Evolutionary conservation across 2,888 invertebrate genomes (phyloP), one percentile per base, ranked within the genome.

Genomic region (Pyrochroa serraticornis): DNA sequence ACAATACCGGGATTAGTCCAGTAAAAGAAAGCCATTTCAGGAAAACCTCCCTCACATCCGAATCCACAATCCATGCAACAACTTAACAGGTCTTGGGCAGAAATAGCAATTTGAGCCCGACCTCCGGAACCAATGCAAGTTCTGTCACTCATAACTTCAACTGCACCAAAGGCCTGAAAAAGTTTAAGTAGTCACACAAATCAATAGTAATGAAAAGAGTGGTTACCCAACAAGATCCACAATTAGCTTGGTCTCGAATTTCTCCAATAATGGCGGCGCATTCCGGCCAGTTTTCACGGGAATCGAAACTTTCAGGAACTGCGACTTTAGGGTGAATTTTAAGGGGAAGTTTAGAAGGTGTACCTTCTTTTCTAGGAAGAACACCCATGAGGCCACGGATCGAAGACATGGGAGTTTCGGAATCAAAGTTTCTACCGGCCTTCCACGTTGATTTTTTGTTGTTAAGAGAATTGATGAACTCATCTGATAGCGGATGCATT

Each of bases 61-160:
- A 85, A 83, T 10, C 92, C 92, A 77, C 92, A 93, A 31, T 83
- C 79, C 12, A 82, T 81, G 69, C 93, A 93, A 72, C 93, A 94
- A 30, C 89, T 84, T 6, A 92, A 80, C 50, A 94, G 82, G 79
- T 94, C 90, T 73, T 93, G 91, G 22, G 93, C 87, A 1, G 93
- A 92, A 70, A 92, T 85, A 69, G 88, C 88, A 71, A 89, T 86
- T 74, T 90, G 83, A 10, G 82, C 73, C 9, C 83, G 82, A 34
- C 85, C 92, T 41, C 87, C 83, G 0, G 90, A 89, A 70, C 87
- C 87, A 65, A 92, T 92, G 78, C 94, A 94, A 35, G 87, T 84
- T 48, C 94, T 83, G 78, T 94, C 94, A 6, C 91, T 89, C 89
- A 93, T 93, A 1, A 92, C 90, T 77, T 91, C 92, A 0, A 90